phyloP scores from a whole-genome alignment of 2,113 vertebrate species.

The Pelmatolapia mariae region DNA sequence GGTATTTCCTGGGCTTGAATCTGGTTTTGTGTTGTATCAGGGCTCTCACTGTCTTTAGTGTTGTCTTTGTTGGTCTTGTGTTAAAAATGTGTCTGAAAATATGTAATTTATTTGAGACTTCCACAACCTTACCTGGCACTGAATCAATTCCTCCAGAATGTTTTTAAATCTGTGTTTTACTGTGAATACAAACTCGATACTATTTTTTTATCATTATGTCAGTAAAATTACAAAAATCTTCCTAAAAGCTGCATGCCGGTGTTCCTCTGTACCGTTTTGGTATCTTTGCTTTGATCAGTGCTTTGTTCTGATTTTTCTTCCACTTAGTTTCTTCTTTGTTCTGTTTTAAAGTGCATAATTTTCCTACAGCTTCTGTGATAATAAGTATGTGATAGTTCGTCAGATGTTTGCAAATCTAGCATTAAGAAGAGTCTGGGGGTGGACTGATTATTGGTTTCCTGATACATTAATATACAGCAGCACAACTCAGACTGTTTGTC shows the following conservation, averaged over 20 bases:
- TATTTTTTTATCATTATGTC: background rate
- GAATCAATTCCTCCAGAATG: background rate
- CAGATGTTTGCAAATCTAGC: background rate
- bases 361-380: background rate
- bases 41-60: background rate
- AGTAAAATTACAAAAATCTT: background rate
- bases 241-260: slow-evolving; percentile 26
- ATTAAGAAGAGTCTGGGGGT: background rate
- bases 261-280: background rate
- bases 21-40: background rate
- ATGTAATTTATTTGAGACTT: background rate
- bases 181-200: background rate
- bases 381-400: background rate
- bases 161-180: background rate
- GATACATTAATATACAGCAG: background rate
- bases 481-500: background rate
- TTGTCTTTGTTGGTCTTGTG: background rate
- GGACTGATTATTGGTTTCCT: background rate
- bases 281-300: background rate
- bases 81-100: background rate
- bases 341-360: background rate
- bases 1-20: background rate
- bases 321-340: background rate
- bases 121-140: background rate
- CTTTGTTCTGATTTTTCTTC: background rate